phyloP scores from a whole-genome alignment of 2,888 invertebrate genomes.

The Netelia inedita region DNA sequence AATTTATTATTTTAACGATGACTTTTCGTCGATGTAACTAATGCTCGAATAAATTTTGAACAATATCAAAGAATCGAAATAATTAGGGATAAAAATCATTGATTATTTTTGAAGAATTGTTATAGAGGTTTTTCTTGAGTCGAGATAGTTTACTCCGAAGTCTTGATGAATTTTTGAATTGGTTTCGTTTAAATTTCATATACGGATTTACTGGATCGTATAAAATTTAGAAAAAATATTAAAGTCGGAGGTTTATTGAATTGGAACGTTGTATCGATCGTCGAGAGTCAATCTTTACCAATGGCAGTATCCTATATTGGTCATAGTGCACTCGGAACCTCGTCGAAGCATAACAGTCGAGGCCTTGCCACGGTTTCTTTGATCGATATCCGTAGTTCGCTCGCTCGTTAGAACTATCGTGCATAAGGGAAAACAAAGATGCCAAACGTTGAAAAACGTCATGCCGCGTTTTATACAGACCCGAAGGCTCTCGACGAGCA shows the following conservation, averaged over 20 bases:
- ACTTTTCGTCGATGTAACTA: no score
- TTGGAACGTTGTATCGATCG: slow-evolving; percentile 4
- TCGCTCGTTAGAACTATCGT: slow-evolving; percentile 26
- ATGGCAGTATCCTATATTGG: not conserved
- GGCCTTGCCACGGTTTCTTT: slow-evolving; percentile 28
- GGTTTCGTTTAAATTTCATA: no score
- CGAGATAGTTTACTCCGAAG: no score
- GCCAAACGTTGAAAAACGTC: slow-evolving; percentile 46
- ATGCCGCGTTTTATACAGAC: slow-evolving; percentile 12
- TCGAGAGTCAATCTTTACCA: slow-evolving; percentile 29
- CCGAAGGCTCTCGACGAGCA: slow-evolving; percentile 45
- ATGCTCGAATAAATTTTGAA: no score
- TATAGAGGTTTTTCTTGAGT: no score
- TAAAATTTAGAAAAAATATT: not conserved
- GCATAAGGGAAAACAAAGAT: slow-evolving; percentile 21
- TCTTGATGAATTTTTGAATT: no score
- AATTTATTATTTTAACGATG: not conserved
- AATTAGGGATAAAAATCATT: no score
- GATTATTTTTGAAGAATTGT: no score
- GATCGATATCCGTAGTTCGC: slow-evolving; percentile 54
- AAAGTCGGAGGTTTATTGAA: slow-evolving; percentile 7
- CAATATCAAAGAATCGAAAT: no score
- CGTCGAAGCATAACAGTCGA: slow-evolving; percentile 34
- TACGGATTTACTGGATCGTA: no score
- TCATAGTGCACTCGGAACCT: slow-evolving; percentile 22